Base-by-base conservation (phyloP, 2,113 vertebrate species). In the Hemicordylus capensis region DNA sequence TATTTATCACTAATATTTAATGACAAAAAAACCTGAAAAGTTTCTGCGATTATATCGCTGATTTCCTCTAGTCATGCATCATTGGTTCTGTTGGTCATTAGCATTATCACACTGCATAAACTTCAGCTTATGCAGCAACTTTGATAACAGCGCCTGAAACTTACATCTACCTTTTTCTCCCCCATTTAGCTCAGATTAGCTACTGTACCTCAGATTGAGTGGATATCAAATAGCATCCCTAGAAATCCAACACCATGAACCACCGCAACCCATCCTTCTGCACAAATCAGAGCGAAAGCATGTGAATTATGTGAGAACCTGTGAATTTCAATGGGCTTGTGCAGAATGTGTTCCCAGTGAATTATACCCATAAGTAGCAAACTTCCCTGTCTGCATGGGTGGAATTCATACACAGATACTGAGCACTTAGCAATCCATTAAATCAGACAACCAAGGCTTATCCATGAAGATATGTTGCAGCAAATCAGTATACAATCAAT, bases 1-100 rank as follows among this genome's bases (percentile, higher is more conserved):
- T 96, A 97, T 96, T 97, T 96, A 96, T 97, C 95, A 95, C 94
- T 96, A 96, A 96, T 95, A 96, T 95, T 96, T 96, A 96, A 97
- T 96, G 96, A 97, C 95, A 93, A 95, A 95, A 95, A 95, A 75
- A 51, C 6, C 94, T 93, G 96, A 92, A 95, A 95, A 96, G 90
- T 95, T 94, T 94, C 94, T 87, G 94, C 2, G 93, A 95, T 96
- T 93, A 95, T 92, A 92, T 90, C 93, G 93, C 94, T 93, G 96
- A 97, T 96, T 95, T 95, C 95, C 94, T 96, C 94, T 76, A 86
- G 94, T 89, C 90, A 87, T 86, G 95, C 96, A 95, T 91, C 95
- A 95, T 91, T 87, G 93, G 90, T 91, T 95, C 94, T 91, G 88
- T 84, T 88, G 93, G 95, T 94, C 95, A 95, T 96, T 95, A 96